phyloP scores from a whole-genome alignment of 2,797 vertebrate genomes.

The Bufotes viridis region DNA sequence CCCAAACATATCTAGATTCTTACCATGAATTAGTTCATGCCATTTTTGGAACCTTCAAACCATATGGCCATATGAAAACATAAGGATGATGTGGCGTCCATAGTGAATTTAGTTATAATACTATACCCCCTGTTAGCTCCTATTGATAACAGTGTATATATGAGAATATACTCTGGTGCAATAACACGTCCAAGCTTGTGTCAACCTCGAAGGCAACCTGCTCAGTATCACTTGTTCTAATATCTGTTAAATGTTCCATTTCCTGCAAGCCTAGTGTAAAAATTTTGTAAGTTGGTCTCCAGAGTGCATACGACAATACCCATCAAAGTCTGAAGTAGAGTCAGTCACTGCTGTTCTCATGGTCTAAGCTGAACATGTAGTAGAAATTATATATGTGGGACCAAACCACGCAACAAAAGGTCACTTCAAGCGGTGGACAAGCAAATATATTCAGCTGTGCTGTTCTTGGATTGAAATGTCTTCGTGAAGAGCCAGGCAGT shows the following conservation, averaged over 20 bases:
- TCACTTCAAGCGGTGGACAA: conserved; percentile 49
- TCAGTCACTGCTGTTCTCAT: conserved; percentile 2
- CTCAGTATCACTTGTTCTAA: not conserved
- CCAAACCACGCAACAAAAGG: conserved; percentile 35
- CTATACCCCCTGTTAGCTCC: not conserved
- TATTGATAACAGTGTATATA: not conserved
- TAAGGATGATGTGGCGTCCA: not conserved
- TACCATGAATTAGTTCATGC: not conserved
- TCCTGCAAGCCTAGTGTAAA: not conserved
- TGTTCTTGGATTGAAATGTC: conserved; percentile 43
- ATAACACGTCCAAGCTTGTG: not conserved
- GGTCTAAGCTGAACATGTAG: not conserved
- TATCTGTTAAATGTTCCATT: conserved; percentile 9
- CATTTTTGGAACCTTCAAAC: not conserved
- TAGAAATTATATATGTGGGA: conserved; percentile 34
- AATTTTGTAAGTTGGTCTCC: conserved; percentile 13
- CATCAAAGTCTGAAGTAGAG: not conserved
- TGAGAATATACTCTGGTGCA: not conserved
- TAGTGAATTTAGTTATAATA: not conserved
- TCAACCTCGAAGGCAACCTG: not conserved
- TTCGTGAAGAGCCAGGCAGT: conserved; percentile 15
- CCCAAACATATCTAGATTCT: not conserved
- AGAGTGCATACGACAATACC: conserved; percentile 8
- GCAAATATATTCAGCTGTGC: conserved; percentile 37
- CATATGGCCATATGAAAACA: not conserved